phyloP scores from a whole-genome alignment of 1,140 invertebrate species.

The Pinna nobilis region DNA sequence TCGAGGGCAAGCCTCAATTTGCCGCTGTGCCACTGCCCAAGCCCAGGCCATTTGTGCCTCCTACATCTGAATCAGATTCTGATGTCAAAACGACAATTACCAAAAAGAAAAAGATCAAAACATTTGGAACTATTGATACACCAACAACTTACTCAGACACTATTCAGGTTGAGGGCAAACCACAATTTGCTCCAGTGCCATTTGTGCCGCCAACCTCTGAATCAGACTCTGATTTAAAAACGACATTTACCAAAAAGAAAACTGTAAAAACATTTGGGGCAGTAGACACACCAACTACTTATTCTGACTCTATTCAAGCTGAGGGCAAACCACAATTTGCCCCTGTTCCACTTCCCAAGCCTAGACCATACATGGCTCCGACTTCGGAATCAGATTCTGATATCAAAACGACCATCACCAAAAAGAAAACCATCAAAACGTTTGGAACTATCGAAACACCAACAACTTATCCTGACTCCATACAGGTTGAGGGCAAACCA shows the following conservation, averaged over 20 bases:
- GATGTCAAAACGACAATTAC: slow-evolving; percentile 6
- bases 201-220: neutral
- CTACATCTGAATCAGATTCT: neutral
- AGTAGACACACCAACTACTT: too few species aligned
- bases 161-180: too few species aligned
- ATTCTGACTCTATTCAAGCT: too few species aligned
- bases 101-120: too few species aligned
- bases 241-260: neutral
- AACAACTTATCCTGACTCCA: too few species aligned
- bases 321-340: slow-evolving; percentile 2
- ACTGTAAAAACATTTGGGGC: neutral
- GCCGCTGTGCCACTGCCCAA: neutral
- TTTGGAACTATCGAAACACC: slow-evolving; percentile 14
- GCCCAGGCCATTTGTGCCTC: neutral
- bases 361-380: slow-evolving; percentile 1
- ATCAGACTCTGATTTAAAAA: neutral
- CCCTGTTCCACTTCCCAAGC: neutral
- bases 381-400: slow-evolving; percentile 2
- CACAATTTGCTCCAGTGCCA: slow-evolving; percentile 38
- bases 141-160: too few species aligned
- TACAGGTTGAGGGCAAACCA: too few species aligned
- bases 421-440: too few species aligned
- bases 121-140: slow-evolving; percentile 11
- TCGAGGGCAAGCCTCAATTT: too few species aligned
- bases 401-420: slow-evolving; percentile 3